These are phyloP conservation scores for Sus scrofa DNA, from an alignment of 2,113 vertebrate genomes.

Conservation along the genomic window DNA sequence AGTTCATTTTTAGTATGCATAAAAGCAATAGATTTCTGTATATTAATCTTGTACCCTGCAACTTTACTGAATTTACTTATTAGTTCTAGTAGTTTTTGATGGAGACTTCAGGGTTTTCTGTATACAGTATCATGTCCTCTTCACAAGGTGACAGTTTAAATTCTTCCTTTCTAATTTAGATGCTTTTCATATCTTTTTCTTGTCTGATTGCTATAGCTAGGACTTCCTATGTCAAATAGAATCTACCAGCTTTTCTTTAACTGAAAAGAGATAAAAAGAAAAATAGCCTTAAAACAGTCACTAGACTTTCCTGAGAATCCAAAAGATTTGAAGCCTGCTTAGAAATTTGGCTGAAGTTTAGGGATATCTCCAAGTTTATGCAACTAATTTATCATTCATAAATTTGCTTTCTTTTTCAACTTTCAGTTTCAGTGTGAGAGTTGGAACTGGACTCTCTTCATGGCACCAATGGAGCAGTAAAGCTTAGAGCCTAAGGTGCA, in stretches of 20 bases:
- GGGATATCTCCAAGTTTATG: constrained; percentile 8
- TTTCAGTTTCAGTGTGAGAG: constrained; percentile 27
- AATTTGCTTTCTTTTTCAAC: not conserved
- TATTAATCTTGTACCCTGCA: not conserved
- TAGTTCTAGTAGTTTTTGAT: not conserved
- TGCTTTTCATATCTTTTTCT: not conserved
- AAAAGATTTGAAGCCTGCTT: not conserved
- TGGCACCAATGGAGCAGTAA: not conserved
- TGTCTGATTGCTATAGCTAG: not conserved
- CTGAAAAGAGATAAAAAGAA: constrained; percentile 20
- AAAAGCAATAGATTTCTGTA: not conserved
- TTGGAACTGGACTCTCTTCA: not conserved
- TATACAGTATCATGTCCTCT: not conserved
- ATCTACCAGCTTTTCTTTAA: constrained; percentile 7
- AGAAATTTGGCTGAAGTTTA: constrained; percentile 32
- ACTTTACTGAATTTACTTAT: not conserved
- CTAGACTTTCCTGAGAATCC: constrained; percentile 4
- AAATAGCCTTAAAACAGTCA: not conserved
- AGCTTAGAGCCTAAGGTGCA: not conserved
- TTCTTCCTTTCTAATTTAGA: not conserved
- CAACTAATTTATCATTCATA: not conserved
- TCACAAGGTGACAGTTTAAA: not conserved
- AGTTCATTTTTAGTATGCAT: not conserved
- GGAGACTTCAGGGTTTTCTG: not conserved
- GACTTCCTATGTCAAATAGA: not conserved